phyloP scores from a whole-genome alignment of 2,888 invertebrate genomes.

The Hesperia comma region DNA sequence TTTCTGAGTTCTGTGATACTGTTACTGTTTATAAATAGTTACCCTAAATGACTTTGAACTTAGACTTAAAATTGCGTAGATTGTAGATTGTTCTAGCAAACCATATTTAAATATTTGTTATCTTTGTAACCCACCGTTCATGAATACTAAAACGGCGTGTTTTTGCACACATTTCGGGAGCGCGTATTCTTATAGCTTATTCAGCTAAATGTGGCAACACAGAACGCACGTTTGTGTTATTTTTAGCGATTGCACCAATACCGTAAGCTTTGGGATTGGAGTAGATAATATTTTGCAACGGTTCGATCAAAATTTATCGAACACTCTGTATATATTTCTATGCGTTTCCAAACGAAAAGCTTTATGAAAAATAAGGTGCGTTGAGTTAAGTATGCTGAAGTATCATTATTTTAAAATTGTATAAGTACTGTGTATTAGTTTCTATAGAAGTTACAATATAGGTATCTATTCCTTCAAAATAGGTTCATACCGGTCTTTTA shows the following conservation, averaged over 20 bases:
- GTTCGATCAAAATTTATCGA: not conserved
- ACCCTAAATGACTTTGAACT: too few relatives aligned
- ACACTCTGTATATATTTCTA: not conserved
- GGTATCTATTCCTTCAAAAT: too few relatives aligned
- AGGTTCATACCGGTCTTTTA: too few relatives aligned
- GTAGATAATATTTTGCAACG: constrained; percentile 12
- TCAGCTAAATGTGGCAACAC: constrained; percentile 25
- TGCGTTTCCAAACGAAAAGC: not conserved
- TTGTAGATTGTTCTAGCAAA: not conserved
- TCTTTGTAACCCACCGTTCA: not conserved
- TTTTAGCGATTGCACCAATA: constrained; percentile 32
- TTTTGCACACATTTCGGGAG: constrained; percentile 11
- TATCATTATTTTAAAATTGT: too few relatives aligned
- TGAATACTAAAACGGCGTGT: constrained; percentile 3
- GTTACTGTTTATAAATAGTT: too few relatives aligned
- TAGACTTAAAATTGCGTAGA: too few relatives aligned
- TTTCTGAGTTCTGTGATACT: too few relatives aligned
- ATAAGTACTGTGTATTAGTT: too few relatives aligned
- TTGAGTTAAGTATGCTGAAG: too few relatives aligned
- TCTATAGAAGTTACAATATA: too few relatives aligned
- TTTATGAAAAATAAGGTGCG: too few relatives aligned
- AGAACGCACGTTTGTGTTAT: constrained; percentile 17
- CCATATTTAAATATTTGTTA: not conserved
- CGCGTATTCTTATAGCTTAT: constrained; percentile 11
- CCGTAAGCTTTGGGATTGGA: constrained; percentile 33